phyloP scores from a whole-genome alignment of 2,797 vertebrate genomes.

The Gallinago stenura region DNA sequence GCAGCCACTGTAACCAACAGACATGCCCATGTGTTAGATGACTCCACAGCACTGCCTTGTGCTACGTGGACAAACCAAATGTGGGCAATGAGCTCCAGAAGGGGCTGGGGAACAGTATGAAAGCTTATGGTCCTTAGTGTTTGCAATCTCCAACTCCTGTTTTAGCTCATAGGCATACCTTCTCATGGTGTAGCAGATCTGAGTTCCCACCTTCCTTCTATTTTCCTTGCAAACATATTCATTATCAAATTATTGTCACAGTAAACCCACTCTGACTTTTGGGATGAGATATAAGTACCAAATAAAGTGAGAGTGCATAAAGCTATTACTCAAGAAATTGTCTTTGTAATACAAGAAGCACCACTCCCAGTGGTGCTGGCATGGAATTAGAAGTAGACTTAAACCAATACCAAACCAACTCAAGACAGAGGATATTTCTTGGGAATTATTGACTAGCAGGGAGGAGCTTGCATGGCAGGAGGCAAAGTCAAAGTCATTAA shows the following conservation, averaged over 20 bases:
- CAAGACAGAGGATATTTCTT: background rate
- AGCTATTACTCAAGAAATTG: background rate
- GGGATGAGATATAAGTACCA: background rate
- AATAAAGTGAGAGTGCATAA: background rate
- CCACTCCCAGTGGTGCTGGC: background rate
- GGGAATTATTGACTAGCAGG: background rate
- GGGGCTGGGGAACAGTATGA: background rate
- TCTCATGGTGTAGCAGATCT: background rate
- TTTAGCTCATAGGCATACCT: background rate
- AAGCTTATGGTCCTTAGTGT: background rate
- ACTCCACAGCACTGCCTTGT: background rate
- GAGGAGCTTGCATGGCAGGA: conserved; percentile 4
- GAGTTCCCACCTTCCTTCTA: background rate
- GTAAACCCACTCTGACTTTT: background rate
- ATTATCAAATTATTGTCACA: background rate
- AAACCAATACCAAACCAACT: background rate
- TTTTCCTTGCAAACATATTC: background rate
- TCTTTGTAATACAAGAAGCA: background rate
- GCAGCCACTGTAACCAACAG: background rate
- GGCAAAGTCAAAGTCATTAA: conserved; percentile 34
- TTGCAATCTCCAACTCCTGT: background rate
- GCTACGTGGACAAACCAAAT: background rate
- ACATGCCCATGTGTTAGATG: background rate
- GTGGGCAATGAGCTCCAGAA: background rate
- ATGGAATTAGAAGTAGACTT: background rate